A percentile compares a stretch with the other conserved stretches of the same genome.
Conservation (phyloP, 2,888 invertebrate species). For the Eupithecia exiguata region DNA sequence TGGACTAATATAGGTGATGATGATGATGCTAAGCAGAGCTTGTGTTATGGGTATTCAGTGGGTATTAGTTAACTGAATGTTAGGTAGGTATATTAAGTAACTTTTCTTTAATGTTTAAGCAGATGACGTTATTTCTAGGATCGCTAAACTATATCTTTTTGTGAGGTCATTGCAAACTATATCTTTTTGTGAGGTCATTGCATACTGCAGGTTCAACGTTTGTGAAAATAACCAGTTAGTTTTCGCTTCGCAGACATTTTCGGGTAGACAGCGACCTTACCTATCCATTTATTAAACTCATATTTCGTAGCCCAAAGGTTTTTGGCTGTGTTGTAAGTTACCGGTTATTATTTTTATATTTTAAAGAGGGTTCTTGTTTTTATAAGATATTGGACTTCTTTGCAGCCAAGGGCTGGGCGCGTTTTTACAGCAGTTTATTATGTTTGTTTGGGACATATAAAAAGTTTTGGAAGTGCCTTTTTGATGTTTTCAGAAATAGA, state of each 20-base stretch:
- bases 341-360: slow-evolving; percentile 12
- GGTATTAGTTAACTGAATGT: too few relatives aligned
- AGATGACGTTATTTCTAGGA: background rate
- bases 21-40: too few relatives aligned
- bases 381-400: slow-evolving; percentile 9
- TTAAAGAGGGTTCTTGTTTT: slow-evolving; percentile 11
- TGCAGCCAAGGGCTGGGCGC: background rate
- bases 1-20: too few relatives aligned
- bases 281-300: background rate
- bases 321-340: slow-evolving; percentile 9
- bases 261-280: background rate
- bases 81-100: too few relatives aligned
- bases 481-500: background rate
- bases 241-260: background rate
- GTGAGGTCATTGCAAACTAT: too few relatives aligned
- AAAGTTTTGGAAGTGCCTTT: background rate
- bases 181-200: background rate
- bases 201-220: background rate
- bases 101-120: background rate
- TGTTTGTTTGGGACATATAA: background rate
- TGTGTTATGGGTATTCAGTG: too few relatives aligned
- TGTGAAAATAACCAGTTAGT: background rate
- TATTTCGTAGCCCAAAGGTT: slow-evolving; percentile 1
- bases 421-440: slow-evolving; percentile 8
- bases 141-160: background rate